Conservation (phyloP, 2,113 vertebrate species). For the Bubalus kerabau region DNA sequence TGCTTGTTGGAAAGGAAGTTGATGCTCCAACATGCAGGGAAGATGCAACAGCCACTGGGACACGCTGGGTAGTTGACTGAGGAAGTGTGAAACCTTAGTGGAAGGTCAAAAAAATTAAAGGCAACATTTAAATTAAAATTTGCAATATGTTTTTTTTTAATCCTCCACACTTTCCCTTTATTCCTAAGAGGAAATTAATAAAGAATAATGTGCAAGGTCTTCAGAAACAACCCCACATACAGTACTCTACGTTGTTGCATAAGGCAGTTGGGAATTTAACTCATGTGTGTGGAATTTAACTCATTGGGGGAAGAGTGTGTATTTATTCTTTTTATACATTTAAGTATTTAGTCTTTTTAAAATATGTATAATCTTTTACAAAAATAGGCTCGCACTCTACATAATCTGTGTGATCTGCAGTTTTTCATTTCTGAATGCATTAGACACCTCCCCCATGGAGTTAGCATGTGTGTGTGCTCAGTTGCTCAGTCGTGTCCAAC, state of each 20-base stretch:
- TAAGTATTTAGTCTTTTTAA: background rate
- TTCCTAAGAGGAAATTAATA: conserved; percentile 1
- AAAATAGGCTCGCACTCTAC: background rate
- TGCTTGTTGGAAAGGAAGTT: background rate
- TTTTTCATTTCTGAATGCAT: background rate
- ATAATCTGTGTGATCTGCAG: background rate
- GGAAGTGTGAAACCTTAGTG: background rate
- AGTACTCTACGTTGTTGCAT: background rate
- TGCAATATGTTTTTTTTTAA: background rate
- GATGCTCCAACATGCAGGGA: background rate
- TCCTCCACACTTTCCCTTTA: background rate
- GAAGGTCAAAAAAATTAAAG: background rate
- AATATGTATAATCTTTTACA: background rate
- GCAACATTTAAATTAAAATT: conserved; percentile 7
- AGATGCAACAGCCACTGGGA: background rate
- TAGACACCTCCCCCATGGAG: background rate
- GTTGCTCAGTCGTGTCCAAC: background rate
- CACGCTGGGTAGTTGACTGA: background rate
- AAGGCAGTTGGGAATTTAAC: background rate
- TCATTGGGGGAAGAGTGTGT: background rate
- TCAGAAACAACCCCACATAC: background rate
- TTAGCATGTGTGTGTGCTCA: background rate
- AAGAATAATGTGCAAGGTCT: background rate
- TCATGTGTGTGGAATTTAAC: background rate
- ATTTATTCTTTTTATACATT: background rate